Evolutionary conservation across 2,113 vertebrate species (phyloP).

Genomic region (Noctilio leporinus): DNA sequence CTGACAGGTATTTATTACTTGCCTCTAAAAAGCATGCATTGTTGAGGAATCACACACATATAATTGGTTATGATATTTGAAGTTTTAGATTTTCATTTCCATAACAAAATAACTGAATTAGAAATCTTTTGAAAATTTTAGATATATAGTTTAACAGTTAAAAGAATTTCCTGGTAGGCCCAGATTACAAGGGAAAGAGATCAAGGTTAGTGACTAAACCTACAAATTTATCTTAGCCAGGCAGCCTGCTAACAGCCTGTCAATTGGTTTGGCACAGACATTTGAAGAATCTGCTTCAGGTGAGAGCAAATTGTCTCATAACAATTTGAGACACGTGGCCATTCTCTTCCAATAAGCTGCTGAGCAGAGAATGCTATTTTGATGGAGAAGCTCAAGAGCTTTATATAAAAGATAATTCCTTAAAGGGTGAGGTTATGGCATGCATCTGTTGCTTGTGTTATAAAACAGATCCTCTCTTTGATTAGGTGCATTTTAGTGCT

Average conservation of each 20-base stretch:
- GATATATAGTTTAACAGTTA: neutral
- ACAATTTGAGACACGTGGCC: neutral
- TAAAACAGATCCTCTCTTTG: neutral
- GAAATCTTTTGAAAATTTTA: neutral
- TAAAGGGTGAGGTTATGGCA: neutral
- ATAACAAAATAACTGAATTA: neutral
- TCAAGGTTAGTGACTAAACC: neutral
- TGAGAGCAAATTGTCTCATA: no score
- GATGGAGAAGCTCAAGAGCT: neutral
- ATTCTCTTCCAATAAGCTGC: neutral
- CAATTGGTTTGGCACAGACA: neutral
- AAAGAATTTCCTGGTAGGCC: neutral
- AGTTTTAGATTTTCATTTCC: neutral
- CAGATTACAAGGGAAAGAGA: neutral
- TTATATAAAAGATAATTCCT: neutral
- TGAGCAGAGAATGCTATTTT: neutral
- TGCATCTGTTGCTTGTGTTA: neutral
- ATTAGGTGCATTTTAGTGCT: neutral
- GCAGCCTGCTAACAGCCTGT: neutral
- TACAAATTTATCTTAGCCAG: neutral
- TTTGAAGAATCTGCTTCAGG: neutral
- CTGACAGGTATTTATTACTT: neutral
- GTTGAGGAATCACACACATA: neutral
- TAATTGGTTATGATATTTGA: neutral
- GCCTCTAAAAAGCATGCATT: neutral